Evolutionary conservation across 1,140 invertebrate genomes (phyloP).

Genomic region (Nasonia longicornis): DNA sequence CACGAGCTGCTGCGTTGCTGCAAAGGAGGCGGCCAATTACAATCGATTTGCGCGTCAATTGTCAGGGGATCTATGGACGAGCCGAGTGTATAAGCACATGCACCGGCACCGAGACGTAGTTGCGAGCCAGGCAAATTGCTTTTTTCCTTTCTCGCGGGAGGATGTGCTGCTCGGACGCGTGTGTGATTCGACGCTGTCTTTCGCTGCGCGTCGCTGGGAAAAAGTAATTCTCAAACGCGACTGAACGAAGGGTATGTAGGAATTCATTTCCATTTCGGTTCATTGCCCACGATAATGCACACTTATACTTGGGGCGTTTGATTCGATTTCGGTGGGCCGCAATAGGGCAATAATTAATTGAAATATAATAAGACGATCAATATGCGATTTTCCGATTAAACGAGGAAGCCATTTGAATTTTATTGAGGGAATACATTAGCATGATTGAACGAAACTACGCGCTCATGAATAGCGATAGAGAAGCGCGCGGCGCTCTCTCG

Average conservation of each 20-base stretch:
- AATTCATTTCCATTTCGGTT: no score
- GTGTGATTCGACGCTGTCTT: not conserved
- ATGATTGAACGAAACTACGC: no score
- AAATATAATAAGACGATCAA: no score
- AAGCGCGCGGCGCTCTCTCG: not conserved
- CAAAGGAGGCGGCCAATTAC: slow-evolving; percentile 32
- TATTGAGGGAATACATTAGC: not conserved
- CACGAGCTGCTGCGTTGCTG: slow-evolving; percentile 26
- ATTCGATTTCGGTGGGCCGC: no score
- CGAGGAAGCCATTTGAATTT: not conserved
- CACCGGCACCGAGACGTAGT: not conserved
- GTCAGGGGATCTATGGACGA: slow-evolving; percentile 25
- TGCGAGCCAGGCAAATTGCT: not conserved
- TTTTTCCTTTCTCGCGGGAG: not conserved
- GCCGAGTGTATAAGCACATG: not conserved
- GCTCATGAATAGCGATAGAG: no score
- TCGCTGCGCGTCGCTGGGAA: not conserved
- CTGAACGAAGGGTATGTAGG: no score
- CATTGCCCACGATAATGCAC: no score
- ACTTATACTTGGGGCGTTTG: no score
- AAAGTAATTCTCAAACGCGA: not conserved
- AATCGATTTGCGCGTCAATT: slow-evolving; percentile 45
- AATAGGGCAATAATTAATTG: no score
- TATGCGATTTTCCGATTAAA: no score
- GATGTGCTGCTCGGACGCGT: not conserved